Percentiles rank a stretch among this genome's conserved stretches.
Conservation (phyloP, 64 coral and sea anemone species). For the Cladopsammia gracilis region DNA sequence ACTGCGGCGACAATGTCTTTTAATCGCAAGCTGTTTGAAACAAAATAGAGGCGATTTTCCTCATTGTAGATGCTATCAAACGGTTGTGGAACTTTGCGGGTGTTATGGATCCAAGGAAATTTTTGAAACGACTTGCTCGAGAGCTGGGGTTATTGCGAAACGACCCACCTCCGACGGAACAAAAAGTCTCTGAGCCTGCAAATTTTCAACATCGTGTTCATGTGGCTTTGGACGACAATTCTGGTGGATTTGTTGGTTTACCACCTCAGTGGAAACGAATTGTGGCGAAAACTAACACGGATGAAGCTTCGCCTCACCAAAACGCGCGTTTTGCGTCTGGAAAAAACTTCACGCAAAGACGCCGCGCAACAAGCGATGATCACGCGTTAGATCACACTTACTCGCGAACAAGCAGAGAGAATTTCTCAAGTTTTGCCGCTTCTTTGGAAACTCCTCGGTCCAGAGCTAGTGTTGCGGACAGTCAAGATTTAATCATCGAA, state of each 20-base stretch:
- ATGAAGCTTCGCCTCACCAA: background rate
- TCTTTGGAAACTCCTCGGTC: slow-evolving; percentile 43
- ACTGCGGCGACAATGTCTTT: background rate
- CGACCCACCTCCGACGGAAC: background rate
- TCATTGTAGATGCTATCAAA: background rate
- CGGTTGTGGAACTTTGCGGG: background rate
- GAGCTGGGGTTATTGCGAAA: slow-evolving; percentile 1
- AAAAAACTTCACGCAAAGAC: background rate
- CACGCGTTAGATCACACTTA: background rate
- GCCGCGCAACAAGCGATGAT: background rate
- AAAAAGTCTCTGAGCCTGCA: slow-evolving; percentile 41
- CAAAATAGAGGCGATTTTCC: background rate
- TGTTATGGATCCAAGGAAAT: slow-evolving; percentile 41
- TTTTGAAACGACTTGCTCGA: slow-evolving; percentile 15
- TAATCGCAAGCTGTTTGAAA: background rate
- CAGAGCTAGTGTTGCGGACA: slow-evolving; percentile 48
- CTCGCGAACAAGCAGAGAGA: background rate
- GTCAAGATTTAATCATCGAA: slow-evolving; percentile 64
- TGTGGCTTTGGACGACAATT: slow-evolving; percentile 38
- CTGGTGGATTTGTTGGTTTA: slow-evolving; percentile 47
- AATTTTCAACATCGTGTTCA: slow-evolving; percentile 66
- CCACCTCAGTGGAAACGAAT: slow-evolving; percentile 61
- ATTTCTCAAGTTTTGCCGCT: slow-evolving; percentile 12
- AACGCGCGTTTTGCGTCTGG: background rate
- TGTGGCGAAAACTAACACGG: background rate